Conservation (phyloP, 2,113 vertebrate species). For the Melanostigma gelatinosum region DNA sequence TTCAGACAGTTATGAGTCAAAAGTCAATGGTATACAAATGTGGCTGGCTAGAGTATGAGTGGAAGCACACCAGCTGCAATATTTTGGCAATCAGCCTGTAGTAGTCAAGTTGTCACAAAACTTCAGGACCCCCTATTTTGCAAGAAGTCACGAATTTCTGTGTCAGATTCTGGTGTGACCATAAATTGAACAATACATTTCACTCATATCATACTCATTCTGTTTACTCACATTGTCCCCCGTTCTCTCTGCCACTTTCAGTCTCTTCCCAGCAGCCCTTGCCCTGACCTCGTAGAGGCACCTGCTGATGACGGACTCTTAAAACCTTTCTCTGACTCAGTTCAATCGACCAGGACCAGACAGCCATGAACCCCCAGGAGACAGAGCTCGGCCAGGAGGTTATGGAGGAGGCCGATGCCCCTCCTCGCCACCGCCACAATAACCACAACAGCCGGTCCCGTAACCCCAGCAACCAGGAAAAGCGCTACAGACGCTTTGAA, state of each 20-base stretch:
- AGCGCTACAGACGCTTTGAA: slow-evolving; percentile 71
- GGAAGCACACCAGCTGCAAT: neutral
- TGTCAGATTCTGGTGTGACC: neutral
- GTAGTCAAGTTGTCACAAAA: neutral
- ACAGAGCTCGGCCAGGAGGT: slow-evolving; percentile 84
- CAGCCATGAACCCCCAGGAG: slow-evolving; percentile 90
- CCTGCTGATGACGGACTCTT: slow-evolving; percentile 81
- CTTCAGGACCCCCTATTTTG: neutral
- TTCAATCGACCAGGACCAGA: slow-evolving; percentile 48
- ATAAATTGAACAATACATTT: neutral
- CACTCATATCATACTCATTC: neutral
- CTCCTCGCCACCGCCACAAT: slow-evolving; percentile 61
- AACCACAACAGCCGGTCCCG: slow-evolving; percentile 59
- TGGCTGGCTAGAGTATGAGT: neutral
- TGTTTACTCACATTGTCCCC: neutral
- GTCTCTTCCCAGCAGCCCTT: slow-evolving; percentile 41
- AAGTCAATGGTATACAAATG: neutral
- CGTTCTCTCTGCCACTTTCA: neutral
- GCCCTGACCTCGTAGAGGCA: slow-evolving; percentile 8
- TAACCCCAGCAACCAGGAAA: slow-evolving; percentile 71
- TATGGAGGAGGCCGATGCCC: slow-evolving; percentile 85
- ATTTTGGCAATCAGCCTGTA: neutral
- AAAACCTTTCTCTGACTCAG: slow-evolving; percentile 47
- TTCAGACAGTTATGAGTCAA: neutral
- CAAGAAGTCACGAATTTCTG: neutral